These are phyloP conservation scores for Thomomys bottae DNA, from an alignment of 2,113 vertebrate species.

Conservation along the genomic window DNA sequence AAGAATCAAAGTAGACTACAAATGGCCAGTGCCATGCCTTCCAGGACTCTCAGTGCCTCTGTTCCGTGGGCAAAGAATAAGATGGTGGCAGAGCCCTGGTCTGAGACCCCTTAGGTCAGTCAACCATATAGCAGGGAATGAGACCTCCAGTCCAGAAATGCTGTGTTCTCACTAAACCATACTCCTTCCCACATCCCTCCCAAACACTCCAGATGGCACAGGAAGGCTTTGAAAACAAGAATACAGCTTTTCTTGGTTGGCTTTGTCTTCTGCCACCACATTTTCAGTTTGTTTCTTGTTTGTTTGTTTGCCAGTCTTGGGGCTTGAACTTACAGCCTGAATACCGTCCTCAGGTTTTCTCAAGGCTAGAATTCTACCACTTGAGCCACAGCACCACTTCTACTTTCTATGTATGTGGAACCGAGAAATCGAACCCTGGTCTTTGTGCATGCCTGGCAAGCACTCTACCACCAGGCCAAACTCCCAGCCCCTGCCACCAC, in stretches of 20 bases:
- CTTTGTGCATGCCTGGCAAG: too few relatives aligned
- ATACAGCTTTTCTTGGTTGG: conserved; percentile 23
- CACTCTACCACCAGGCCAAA: too few relatives aligned
- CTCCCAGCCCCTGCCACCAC: neutral
- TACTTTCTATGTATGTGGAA: too few relatives aligned
- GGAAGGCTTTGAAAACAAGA: conserved; percentile 40
- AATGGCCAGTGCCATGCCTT: conserved; percentile 11
- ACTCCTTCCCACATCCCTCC: neutral
- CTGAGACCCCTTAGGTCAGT: neutral
- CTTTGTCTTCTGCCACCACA: neutral
- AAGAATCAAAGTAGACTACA: conserved; percentile 45
- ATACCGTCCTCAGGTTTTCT: too few relatives aligned
- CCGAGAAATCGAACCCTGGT: too few relatives aligned
- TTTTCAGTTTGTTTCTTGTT: too few relatives aligned
- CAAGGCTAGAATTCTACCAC: too few relatives aligned
- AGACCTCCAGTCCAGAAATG: neutral
- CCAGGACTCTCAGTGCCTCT: conserved; percentile 10
- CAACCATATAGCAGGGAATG: neutral
- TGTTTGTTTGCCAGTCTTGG: too few relatives aligned
- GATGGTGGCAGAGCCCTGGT: neutral
- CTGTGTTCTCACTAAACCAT: conserved; percentile 10
- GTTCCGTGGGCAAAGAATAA: conserved; percentile 16
- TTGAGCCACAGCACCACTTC: too few relatives aligned
- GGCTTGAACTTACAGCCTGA: too few relatives aligned
- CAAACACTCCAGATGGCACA: neutral